These are phyloP conservation scores for Numenius phaeopus DNA, from an alignment of 2,797 vertebrate species.

Conservation along the genomic window DNA sequence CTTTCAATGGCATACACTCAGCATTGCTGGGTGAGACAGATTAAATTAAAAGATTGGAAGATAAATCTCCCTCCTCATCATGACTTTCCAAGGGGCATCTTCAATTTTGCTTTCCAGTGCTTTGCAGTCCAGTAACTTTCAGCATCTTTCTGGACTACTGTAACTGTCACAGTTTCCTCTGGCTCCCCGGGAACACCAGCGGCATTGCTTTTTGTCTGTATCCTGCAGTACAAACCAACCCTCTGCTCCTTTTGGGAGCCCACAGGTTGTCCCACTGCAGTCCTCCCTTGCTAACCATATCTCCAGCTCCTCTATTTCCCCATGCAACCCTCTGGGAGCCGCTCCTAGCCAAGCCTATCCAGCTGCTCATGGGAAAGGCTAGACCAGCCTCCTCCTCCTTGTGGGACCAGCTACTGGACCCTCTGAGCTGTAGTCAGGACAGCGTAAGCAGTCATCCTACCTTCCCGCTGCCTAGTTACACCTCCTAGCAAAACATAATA, in stretches of 20 bases:
- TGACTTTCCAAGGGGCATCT: not conserved
- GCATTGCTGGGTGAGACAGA: not conserved
- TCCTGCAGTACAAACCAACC: not conserved
- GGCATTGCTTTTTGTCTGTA: not conserved
- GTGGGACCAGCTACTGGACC: not conserved
- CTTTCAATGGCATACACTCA: not conserved
- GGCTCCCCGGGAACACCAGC: not conserved
- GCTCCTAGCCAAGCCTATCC: not conserved
- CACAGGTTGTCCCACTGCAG: fast-evolving
- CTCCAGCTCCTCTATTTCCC: not conserved
- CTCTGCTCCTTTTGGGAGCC: not conserved
- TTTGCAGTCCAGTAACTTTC: not conserved
- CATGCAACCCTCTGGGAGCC: fast-evolving
- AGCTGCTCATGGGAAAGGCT: not conserved
- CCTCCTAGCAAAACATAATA: not conserved
- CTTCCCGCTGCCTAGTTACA: not conserved
- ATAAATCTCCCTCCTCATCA: not conserved
- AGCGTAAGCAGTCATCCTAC: not conserved
- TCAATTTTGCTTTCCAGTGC: not conserved
- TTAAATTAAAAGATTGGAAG: not conserved
- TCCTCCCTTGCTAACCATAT: not conserved
- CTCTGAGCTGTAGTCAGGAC: not conserved
- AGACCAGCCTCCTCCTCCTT: not conserved
- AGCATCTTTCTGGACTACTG: not conserved
- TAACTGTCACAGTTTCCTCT: not conserved